Evolutionary conservation across 2,888 invertebrate species (phyloP).

Genomic region (Callimorpha dominula): DNA sequence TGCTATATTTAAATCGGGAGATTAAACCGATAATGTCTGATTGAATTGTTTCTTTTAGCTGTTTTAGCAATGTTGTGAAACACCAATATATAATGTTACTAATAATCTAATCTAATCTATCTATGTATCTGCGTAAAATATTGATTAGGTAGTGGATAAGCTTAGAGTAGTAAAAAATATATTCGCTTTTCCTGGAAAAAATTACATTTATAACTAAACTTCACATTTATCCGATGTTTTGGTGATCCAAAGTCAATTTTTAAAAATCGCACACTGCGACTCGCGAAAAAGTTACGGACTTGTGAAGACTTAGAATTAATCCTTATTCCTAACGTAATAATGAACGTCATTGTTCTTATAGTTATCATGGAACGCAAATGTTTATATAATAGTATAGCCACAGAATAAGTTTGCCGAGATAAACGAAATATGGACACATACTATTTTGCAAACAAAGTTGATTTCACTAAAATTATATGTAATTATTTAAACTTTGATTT

Average conservation of each 20-base stretch:
- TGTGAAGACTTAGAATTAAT: too few species aligned
- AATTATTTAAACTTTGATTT: background rate
- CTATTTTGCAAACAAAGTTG: background rate
- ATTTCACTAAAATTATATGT: background rate
- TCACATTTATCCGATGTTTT: too few species aligned
- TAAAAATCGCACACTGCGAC: background rate
- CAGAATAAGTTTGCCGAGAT: background rate
- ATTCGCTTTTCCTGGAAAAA: too few species aligned
- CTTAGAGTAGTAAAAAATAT: too few species aligned
- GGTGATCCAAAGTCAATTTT: background rate
- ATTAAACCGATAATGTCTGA: constrained; percentile 17
- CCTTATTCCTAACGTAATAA: too few species aligned
- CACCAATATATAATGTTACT: background rate
- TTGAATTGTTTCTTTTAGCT: constrained; percentile 10
- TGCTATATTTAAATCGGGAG: constrained; percentile 8
- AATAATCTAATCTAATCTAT: background rate
- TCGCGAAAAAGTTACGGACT: too few species aligned
- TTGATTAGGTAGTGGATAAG: background rate
- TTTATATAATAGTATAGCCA: background rate
- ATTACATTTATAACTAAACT: too few species aligned
- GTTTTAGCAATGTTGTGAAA: background rate
- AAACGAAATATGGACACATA: background rate
- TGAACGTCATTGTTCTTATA: too few species aligned
- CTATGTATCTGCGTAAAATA: background rate
- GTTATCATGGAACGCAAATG: too few species aligned